These are phyloP conservation scores for Morpho deidamia DNA, from an alignment of 2,888 invertebrate genomes.

Conservation along the genomic window DNA sequence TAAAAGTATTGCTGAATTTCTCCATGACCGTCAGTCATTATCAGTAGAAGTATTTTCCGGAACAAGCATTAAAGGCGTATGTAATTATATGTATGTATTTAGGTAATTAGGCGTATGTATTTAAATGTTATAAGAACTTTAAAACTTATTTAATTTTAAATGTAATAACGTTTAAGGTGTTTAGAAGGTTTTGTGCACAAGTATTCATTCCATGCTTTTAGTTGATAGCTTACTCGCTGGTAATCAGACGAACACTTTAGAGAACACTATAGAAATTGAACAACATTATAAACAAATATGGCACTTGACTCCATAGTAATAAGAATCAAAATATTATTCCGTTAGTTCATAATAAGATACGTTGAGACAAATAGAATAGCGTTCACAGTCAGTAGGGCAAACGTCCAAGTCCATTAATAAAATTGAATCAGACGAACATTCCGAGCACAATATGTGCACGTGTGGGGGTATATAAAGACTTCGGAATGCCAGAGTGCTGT, in stretches of 20 bases:
- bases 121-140: no score
- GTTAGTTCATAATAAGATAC: conserved; percentile 41
- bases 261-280: conserved; percentile 34
- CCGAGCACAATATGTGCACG: conserved; percentile 70
- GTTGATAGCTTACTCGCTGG: conserved; percentile 1
- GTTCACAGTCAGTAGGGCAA: conserved; percentile 74
- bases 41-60: no score
- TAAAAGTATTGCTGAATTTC: no score
- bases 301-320: conserved; percentile 37
- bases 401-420: conserved; percentile 78
- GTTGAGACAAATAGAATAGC: conserved; percentile 62
- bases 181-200: no score
- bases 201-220: no score
- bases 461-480: conserved; percentile 61
- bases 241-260: conserved; percentile 27
- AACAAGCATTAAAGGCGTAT: no score
- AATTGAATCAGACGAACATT: conserved; percentile 77
- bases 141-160: no score
- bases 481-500: conserved; percentile 25
- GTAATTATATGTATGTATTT: no score
- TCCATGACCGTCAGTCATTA: no score
- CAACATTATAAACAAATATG: conserved; percentile 32
- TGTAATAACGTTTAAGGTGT: no score
- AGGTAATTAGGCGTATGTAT: no score
- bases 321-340: conserved; percentile 44